Evolutionary conservation across 2,113 vertebrate species (phyloP).

Genomic region (Pheucticus melanocephalus): DNA sequence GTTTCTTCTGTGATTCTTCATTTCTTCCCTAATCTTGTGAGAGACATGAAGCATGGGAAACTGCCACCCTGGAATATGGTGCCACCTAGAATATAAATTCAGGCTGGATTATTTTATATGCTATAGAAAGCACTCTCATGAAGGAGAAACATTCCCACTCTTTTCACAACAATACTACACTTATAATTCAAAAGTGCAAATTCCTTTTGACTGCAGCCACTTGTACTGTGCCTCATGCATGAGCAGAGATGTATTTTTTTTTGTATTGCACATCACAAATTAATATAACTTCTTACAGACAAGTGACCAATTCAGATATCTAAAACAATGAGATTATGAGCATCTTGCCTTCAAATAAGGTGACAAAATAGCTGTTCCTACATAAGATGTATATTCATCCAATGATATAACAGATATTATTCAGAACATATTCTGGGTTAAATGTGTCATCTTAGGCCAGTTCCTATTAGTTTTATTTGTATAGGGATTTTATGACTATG

Average conservation of each 20-base stretch:
- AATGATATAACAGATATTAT: neutral
- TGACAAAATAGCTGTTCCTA: neutral
- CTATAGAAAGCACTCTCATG: neutral
- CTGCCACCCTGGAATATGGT: neutral
- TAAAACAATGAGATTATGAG: neutral
- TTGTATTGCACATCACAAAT: neutral
- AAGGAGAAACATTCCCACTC: neutral
- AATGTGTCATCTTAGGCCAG: neutral
- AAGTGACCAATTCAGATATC: neutral
- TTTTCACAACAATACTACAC: neutral
- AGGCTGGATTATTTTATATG: neutral
- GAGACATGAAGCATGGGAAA: neutral
- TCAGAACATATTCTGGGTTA: neutral
- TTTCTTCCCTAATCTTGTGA: neutral
- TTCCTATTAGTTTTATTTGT: neutral
- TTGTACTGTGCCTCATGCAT: neutral
- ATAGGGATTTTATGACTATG: neutral
- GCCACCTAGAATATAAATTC: neutral
- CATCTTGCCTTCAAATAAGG: neutral
- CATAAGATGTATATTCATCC: neutral
- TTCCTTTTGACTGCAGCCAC: neutral
- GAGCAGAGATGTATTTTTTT: neutral
- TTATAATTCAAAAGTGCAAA: neutral
- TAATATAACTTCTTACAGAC: neutral
- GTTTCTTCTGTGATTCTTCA: neutral